Base-by-base conservation (phyloP, 2,888 invertebrate species). In the Silvanus unidentatus region DNA sequence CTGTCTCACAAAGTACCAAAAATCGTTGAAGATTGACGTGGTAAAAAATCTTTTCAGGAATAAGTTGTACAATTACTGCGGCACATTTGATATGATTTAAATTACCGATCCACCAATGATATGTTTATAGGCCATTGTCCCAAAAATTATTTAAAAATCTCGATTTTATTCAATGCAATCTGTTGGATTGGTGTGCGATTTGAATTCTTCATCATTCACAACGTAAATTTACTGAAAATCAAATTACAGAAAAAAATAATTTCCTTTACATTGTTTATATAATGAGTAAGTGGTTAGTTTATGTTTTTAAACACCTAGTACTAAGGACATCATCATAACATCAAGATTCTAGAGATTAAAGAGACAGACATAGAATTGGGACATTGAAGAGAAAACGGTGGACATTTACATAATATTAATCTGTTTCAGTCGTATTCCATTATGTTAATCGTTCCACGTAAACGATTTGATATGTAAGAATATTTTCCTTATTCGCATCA, bases 61-160 rank as follows among this genome's bases (percentile, higher is more conserved):
- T 22, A 40, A 32, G n/a, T 43, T 51, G 47, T 54, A 55, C 59
- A 64, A 62, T 65, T 65, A 66, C 54, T 65, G 65, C 68, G 68
- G 67, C 68, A 67, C 68, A 53, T 59, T 55, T 63, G 63, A 65
- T 64, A 63, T 64, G 59, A 54, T 53, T 56, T 48, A 46, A 44
- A 47, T 54, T 52, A 43, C 49, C 49, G 47, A 58, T 63, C 66
- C 64, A 66, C 65, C 65, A 43, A 41, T 48, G 66, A 66, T 67
- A 66, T 66, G 66, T 58, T 37, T 37, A 48, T 66, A 66, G 65
- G 67, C 65, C 65, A 53, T 53, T 42, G 52, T 57, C 53, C 56
- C 56, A 46, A 53, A 47, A 32, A 38, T 34, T 34, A 39, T 28
- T 40, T 42, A 36, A 39, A n/a, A n/a, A n/a, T n/a, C n/a, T n/a